Conservation (phyloP, 1,140 invertebrate genomes). For the Heliconius hermathena region DNA sequence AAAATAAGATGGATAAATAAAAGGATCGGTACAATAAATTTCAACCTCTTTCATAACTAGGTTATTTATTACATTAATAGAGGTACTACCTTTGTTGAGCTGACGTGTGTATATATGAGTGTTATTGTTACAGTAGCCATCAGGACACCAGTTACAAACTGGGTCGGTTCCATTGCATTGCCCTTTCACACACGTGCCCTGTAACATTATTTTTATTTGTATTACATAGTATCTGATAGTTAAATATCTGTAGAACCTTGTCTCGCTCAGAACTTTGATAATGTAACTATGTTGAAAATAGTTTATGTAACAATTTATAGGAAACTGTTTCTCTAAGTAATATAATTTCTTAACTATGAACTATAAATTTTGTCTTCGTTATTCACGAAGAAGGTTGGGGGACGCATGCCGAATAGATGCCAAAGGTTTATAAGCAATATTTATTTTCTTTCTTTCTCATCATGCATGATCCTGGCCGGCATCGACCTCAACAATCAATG, state of each 20-base stretch:
- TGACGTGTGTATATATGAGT: slow-evolving; percentile 60
- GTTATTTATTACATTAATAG: neutral
- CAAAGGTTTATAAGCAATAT: too few species aligned
- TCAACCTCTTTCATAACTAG: neutral
- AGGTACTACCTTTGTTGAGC: slow-evolving; percentile 58
- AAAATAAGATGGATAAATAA: too few species aligned
- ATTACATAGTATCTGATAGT: too few species aligned
- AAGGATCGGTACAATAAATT: too few species aligned
- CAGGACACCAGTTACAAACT: slow-evolving; percentile 70
- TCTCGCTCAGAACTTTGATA: neutral
- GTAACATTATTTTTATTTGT: slow-evolving; percentile 7
- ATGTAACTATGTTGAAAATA: neutral
- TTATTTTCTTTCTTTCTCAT: too few species aligned
- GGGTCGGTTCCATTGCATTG: slow-evolving; percentile 69
- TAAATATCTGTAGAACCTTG: too few species aligned
- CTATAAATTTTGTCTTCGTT: too few species aligned
- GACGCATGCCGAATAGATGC: too few species aligned
- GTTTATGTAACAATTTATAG: neutral
- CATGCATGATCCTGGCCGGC: too few species aligned
- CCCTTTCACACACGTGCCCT: slow-evolving; percentile 75
- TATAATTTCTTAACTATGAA: neutral
- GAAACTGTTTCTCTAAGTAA: neutral
- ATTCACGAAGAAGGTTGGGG: too few species aligned
- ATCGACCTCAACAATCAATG: too few species aligned
- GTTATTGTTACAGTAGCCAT: slow-evolving; percentile 74